Conservation (phyloP, 2,888 invertebrate genomes). For the Drosophila barbarae region DNA sequence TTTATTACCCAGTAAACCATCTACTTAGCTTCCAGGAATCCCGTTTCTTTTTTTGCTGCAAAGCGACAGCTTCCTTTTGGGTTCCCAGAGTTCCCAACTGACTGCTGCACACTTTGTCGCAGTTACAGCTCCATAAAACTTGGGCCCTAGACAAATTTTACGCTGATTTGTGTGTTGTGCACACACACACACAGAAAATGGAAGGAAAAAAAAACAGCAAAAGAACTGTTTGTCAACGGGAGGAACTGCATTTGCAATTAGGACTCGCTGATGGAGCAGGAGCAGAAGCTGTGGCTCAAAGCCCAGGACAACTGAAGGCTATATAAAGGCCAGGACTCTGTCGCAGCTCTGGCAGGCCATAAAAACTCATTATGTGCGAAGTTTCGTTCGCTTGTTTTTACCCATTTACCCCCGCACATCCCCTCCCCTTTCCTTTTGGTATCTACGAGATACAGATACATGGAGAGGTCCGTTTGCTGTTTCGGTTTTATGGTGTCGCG, state of each 20-base stretch:
- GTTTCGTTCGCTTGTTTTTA: conserved; percentile 50
- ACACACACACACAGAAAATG: not conserved
- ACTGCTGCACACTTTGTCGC: conserved; percentile 54
- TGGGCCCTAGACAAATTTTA: conserved; percentile 64
- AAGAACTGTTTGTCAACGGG: conserved; percentile 41
- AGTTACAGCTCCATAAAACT: conserved; percentile 64
- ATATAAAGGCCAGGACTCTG: conserved; percentile 49
- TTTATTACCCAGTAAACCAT: conserved; percentile 28
- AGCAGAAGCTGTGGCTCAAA: conserved; percentile 20
- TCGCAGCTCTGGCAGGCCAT: conserved; percentile 42
- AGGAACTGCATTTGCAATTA: conserved; percentile 58
- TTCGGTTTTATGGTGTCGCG: conserved; percentile 60
- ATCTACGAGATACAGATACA: conserved; percentile 33
- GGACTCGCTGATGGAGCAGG: conserved; percentile 19
- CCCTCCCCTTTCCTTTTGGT: conserved; percentile 11
- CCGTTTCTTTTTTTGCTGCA: conserved; percentile 3
- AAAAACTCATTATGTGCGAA: conserved; percentile 69
- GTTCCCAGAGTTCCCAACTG: conserved; percentile 22
- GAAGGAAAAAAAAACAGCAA: conserved; percentile 1
- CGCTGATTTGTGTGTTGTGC: conserved; percentile 61
- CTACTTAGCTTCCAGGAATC: conserved; percentile 24
- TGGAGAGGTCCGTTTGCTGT: conserved; percentile 22
- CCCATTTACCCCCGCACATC: not conserved
- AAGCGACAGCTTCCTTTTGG: conserved; percentile 22
- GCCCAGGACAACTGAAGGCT: conserved; percentile 49